Conservation (phyloP, 2,797 vertebrate species). For the Esox lucius region DNA sequence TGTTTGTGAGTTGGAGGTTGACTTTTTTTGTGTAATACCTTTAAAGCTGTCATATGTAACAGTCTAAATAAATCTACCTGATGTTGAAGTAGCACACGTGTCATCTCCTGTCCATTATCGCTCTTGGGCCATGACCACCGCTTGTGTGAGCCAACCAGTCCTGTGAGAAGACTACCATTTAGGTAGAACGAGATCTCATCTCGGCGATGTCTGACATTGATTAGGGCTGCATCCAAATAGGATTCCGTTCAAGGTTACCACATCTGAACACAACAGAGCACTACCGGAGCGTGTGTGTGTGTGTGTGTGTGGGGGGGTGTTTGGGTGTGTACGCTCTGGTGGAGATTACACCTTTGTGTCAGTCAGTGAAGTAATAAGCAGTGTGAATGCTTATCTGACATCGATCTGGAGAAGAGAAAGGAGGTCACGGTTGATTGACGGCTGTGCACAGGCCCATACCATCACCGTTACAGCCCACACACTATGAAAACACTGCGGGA, state of each 20-base stretch:
- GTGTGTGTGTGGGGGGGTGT: slow-evolving; percentile 1
- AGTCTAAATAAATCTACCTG: neutral
- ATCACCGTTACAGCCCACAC: neutral
- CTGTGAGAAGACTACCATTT: slow-evolving; percentile 3
- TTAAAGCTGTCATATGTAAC: too few species aligned
- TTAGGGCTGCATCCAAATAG: slow-evolving; percentile 17
- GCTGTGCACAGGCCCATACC: neutral
- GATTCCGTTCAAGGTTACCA: slow-evolving; percentile 25
- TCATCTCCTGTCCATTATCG: neutral
- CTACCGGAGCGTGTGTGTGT: neutral
- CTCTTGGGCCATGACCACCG: neutral
- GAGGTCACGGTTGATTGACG: slow-evolving; percentile 37
- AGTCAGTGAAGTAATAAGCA: neutral
- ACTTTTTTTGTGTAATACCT: too few species aligned
- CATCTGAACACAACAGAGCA: slow-evolving; percentile 12
- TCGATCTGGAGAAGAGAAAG: slow-evolving; percentile 23
- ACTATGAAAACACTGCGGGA: neutral
- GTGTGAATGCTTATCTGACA: slow-evolving; percentile 10
- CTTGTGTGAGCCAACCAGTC: neutral
- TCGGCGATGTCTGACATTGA: slow-evolving; percentile 41
- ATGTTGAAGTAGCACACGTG: neutral
- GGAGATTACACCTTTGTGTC: neutral
- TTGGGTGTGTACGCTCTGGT: neutral
- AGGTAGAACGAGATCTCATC: slow-evolving; percentile 32
- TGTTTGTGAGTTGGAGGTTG: neutral